Evolutionary conservation across 2,113 vertebrate genomes (phyloP).

Genomic region (Cichladusa arquata): DNA sequence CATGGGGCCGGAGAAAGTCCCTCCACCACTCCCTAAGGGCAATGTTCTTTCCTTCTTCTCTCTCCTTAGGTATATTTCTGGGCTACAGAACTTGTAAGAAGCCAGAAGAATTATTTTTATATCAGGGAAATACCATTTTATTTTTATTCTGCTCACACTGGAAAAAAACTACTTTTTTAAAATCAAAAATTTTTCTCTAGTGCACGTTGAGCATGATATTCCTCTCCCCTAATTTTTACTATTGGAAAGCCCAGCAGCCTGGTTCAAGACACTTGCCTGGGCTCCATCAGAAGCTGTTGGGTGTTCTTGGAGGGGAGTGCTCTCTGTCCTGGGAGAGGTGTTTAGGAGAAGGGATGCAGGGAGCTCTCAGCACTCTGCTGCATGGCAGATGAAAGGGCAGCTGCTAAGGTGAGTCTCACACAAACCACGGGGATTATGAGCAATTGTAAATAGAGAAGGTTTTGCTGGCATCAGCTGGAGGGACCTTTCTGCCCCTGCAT

Average conservation of each 20-base stretch:
- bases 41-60: background rate
- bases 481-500: rapidly evolving
- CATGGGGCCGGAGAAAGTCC: background rate
- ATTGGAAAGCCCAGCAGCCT: background rate
- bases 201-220: rapidly evolving
- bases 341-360: rapidly evolving
- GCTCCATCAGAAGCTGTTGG: background rate
- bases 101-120: constrained; percentile 5
- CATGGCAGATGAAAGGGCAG: rapidly evolving
- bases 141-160: background rate
- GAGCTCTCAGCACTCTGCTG: background rate
- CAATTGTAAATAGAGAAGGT: rapidly evolving
- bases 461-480: background rate
- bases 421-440: rapidly evolving
- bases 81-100: background rate
- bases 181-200: background rate
- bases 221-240: background rate
- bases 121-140: background rate
- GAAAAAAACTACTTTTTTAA: background rate
- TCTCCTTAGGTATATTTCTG: background rate
- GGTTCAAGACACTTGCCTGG: background rate
- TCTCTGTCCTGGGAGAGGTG: background rate
- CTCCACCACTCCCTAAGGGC: background rate
- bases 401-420: background rate
- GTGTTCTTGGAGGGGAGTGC: rapidly evolving